Evolutionary conservation across 2,113 vertebrate genomes (phyloP).

Genomic region (Diadophis punctatus): DNA sequence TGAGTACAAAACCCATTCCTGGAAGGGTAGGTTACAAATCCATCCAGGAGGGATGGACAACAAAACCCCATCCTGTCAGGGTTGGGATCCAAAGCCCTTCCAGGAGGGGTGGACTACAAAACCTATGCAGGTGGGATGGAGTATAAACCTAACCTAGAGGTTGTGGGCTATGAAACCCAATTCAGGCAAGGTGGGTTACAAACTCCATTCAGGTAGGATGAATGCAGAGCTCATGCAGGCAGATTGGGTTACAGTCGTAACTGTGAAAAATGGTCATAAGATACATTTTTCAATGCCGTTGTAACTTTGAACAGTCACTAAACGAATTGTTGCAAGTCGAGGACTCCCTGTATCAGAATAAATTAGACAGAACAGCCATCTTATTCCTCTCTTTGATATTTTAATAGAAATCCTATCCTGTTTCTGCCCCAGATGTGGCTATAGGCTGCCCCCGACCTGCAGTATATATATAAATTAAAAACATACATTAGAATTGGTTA

Average conservation of each 20-base stretch:
- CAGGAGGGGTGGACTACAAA: background rate
- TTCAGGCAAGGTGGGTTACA: background rate
- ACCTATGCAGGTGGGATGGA: background rate
- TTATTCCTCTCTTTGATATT: background rate
- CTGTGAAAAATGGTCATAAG: too few species aligned
- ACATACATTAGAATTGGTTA: background rate
- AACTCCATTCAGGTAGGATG: background rate
- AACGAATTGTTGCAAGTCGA: too few species aligned
- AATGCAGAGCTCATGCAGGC: background rate
- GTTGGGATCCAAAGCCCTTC: background rate
- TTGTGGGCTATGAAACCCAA: background rate
- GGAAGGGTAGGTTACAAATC: too few species aligned
- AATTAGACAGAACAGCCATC: background rate
- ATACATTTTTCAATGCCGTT: too few species aligned
- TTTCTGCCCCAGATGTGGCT: background rate
- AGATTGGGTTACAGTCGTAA: background rate
- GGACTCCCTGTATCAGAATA: too few species aligned
- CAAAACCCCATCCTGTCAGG: background rate
- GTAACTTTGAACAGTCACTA: too few species aligned
- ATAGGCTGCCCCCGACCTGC: background rate
- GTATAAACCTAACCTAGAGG: background rate
- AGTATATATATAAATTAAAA: background rate
- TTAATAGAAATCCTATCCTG: background rate
- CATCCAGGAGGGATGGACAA: background rate
- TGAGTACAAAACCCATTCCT: too few species aligned